Evolutionary conservation across 2,888 invertebrate species (phyloP).

Genomic region (Plemyria rubiginata): DNA sequence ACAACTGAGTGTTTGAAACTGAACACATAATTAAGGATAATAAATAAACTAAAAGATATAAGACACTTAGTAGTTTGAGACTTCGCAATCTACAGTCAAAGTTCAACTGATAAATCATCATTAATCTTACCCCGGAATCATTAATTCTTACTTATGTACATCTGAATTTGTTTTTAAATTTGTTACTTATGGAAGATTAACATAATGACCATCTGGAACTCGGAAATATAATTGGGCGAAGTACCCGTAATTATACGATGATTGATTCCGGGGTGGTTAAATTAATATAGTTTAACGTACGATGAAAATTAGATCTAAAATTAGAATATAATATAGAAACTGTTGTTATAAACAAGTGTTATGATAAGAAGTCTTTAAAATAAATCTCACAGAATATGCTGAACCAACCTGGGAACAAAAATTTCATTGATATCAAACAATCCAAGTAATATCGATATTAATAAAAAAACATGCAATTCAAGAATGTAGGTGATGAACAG

Average conservation of each 20-base stretch:
- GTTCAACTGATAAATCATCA: background rate
- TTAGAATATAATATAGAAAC: too few species aligned
- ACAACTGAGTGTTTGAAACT: conserved; percentile 41
- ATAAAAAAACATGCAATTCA: background rate
- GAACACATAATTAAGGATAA: conserved; percentile 49
- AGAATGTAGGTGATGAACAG: background rate
- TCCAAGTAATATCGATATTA: background rate
- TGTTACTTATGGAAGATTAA: background rate
- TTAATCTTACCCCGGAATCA: background rate
- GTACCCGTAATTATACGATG: too few species aligned
- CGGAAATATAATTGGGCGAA: too few species aligned
- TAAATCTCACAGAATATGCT: too few species aligned
- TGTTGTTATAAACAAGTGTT: too few species aligned
- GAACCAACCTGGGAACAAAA: too few species aligned
- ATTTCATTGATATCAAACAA: too few species aligned
- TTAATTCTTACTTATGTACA: background rate
- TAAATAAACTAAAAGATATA: conserved; percentile 21
- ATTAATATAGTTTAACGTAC: too few species aligned
- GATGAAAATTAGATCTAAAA: too few species aligned
- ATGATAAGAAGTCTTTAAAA: too few species aligned
- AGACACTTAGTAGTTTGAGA: background rate
- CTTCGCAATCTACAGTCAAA: conserved; percentile 12
- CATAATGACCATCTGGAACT: background rate
- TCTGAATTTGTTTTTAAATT: background rate
- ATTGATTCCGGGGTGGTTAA: too few species aligned